phyloP scores from a whole-genome alignment of 2,888 invertebrate genomes.

The Dolomedes plantarius region DNA sequence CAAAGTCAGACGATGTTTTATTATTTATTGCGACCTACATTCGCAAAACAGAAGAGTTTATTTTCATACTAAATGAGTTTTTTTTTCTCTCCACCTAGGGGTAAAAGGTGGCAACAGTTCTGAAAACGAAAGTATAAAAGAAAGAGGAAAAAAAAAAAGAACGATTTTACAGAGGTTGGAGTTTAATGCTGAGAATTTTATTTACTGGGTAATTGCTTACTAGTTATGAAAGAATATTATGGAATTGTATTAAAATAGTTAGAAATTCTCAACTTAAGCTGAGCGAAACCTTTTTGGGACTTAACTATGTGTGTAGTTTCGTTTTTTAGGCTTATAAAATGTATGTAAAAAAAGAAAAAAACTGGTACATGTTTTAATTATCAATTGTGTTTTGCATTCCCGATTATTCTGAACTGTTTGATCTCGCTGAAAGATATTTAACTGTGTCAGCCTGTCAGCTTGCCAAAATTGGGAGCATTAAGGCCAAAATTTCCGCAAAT shows the following conservation, averaged over 20 bases:
- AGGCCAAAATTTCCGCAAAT: too few species aligned
- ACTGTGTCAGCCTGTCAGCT: too few species aligned
- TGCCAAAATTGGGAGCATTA: too few species aligned
- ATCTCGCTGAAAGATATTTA: too few species aligned
- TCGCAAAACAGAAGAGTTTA: slow-evolving; percentile 7
- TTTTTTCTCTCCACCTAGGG: neutral
- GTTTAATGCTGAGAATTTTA: neutral
- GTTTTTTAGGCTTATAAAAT: too few species aligned
- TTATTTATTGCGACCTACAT: slow-evolving; percentile 52
- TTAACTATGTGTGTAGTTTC: too few species aligned
- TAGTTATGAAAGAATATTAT: neutral
- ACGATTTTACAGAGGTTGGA: neutral
- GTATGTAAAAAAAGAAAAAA: too few species aligned
- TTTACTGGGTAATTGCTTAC: neutral
- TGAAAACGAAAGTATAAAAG: neutral
- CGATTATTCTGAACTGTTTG: too few species aligned
- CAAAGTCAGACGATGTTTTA: slow-evolving; percentile 40
- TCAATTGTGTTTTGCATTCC: too few species aligned
- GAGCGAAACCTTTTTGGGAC: too few species aligned
- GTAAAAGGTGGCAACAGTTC: slow-evolving; percentile 3
- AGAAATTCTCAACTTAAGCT: too few species aligned
- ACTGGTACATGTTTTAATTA: too few species aligned
- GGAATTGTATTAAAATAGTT: neutral
- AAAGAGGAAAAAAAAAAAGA: neutral
- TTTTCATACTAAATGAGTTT: slow-evolving; percentile 28